phyloP scores from a whole-genome alignment of 2,797 vertebrate species.

The Arctocebus calabarensis region DNA sequence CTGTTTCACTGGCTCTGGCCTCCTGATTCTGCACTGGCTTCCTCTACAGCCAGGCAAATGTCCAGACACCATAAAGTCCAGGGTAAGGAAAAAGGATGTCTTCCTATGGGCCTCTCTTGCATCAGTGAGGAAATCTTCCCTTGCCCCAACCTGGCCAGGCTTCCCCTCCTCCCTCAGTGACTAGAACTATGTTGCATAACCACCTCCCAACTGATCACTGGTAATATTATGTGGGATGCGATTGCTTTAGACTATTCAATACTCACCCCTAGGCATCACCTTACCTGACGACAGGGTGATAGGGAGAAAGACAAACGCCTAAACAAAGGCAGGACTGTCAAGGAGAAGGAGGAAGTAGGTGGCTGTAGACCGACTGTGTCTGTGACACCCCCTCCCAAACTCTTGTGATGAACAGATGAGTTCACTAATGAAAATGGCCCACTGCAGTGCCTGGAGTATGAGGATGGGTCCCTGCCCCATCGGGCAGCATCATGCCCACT shows the following conservation, averaged over 20 bases:
- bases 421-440: neutral
- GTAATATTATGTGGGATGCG: neutral
- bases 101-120: neutral
- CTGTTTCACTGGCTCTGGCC: neutral
- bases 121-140: neutral
- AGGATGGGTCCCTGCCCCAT: neutral
- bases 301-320: neutral
- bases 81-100: neutral
- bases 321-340: neutral
- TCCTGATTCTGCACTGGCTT: neutral
- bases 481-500: neutral
- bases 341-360: neutral
- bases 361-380: fast-evolving
- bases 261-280: neutral
- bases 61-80: neutral
- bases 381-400: neutral
- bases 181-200: neutral
- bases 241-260: neutral
- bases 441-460: neutral
- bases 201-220: neutral
- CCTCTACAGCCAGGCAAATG: neutral
- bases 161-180: neutral
- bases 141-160: no score
- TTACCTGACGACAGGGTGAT: neutral
- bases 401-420: neutral